Percentiles rank a stretch among this genome's conserved stretches.
phyloP scores from a whole-genome alignment of 2,113 vertebrate genomes.

The Ceyx margarethae region DNA sequence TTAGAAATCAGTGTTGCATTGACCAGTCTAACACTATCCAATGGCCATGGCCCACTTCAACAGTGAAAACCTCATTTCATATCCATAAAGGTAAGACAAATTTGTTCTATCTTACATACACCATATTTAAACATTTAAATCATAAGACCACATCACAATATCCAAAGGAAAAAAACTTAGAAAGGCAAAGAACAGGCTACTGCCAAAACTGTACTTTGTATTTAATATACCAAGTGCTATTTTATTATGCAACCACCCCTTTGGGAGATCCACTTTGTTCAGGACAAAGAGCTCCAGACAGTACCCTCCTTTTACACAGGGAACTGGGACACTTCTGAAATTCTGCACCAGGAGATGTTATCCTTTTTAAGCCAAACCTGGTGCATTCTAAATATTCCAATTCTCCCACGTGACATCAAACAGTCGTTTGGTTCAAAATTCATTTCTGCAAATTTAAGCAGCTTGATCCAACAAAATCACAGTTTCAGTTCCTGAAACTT shows the following conservation, averaged over 20 bases:
- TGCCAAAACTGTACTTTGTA: not conserved
- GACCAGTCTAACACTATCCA: not conserved
- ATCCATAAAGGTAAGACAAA: not conserved
- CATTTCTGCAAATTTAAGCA: not conserved
- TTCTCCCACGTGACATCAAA: not conserved
- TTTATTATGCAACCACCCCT: not conserved
- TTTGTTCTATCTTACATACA: not conserved
- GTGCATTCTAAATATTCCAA: not conserved
- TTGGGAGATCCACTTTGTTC: not conserved
- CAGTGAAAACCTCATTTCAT: not conserved
- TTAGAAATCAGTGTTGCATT: not conserved
- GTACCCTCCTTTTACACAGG: not conserved
- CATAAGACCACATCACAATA: not conserved
- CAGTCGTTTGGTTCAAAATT: not conserved
- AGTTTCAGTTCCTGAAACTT: not conserved
- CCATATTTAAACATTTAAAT: not conserved
- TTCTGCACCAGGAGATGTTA: not conserved
- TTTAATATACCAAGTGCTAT: not conserved
- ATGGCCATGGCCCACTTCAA: not conserved
- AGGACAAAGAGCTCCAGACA: not conserved
- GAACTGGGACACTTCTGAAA: not conserved
- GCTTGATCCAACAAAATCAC: not conserved
- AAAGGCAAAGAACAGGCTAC: not conserved
- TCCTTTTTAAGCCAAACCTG: not conserved
- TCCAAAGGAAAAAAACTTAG: not conserved